Conservation (phyloP, 2,797 vertebrate species). For the Acanthurus lineatus region DNA sequence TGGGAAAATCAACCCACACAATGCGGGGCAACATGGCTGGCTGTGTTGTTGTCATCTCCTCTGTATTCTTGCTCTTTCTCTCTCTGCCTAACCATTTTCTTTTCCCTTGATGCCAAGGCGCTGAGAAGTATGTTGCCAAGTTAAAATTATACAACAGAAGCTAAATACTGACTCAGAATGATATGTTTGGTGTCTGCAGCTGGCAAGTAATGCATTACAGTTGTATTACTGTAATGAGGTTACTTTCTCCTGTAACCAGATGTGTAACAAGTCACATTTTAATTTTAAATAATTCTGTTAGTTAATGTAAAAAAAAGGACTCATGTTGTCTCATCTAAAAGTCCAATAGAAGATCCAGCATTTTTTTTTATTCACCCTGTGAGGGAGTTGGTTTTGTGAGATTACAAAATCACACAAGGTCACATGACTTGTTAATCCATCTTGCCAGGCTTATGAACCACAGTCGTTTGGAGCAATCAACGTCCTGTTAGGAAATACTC, state of each 20-base stretch:
- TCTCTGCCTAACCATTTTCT: slow-evolving; percentile 54
- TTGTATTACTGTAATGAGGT: slow-evolving; percentile 29
- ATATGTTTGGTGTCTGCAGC: slow-evolving; percentile 64
- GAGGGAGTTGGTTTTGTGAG: no score
- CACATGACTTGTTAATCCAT: no score
- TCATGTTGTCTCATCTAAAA: neutral
- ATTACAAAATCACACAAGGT: no score
- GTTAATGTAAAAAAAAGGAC: neutral
- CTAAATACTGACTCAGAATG: slow-evolving; percentile 66
- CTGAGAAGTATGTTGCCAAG: slow-evolving; percentile 51
- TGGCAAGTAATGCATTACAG: slow-evolving; percentile 28
- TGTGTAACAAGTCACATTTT: slow-evolving; percentile 17
- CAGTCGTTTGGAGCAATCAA: no score
- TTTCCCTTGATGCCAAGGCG: slow-evolving; percentile 53
- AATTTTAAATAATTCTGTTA: slow-evolving; percentile 1
- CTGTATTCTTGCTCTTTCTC: slow-evolving; percentile 28
- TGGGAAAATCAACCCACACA: slow-evolving; percentile 77
- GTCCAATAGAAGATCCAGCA: no score
- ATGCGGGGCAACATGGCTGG: slow-evolving; percentile 63
- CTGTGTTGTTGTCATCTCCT: slow-evolving; percentile 64
- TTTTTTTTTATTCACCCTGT: no score
- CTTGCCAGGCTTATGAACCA: neutral
- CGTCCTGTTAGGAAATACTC: no score
- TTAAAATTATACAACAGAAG: slow-evolving; percentile 63
- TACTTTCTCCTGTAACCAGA: slow-evolving; percentile 44